Base-by-base conservation (phyloP, 2,888 invertebrate genomes). In the Pherbina coryleti region DNA sequence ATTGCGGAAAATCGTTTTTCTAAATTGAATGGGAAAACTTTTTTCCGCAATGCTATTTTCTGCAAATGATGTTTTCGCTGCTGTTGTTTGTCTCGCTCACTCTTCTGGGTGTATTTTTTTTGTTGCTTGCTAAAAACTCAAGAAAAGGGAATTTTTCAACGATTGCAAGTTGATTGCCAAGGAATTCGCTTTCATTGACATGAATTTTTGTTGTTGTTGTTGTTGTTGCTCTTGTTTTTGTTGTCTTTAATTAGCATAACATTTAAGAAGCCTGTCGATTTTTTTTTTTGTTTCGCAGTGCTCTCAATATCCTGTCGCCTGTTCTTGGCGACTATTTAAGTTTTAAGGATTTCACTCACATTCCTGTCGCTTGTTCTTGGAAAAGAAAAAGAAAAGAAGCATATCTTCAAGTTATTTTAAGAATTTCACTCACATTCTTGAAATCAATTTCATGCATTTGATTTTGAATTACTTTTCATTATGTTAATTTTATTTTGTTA, bases 1-100 rank as follows among this genome's bases (percentile, higher is more conserved):
- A 64, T 64, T 72, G 57, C 72, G 72, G 72, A 72, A 72, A 72
- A 72, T 37, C 49, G 72, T 72, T 72, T 60, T 44, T 60, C 72
- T 60, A 28, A 64, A 72, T 72, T 72, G 34, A 72, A 72, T 72
- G 37, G 72, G 60, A 72, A 60, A 72, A 72, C 72, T 28, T 34
- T 72, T 70, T 72, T 72, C 72, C 72, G 72, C 72, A 72, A 60
- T 72, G 64, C 28, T 64, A n/a, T 64, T 31, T 31, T 64, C 64
- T 64, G 64, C 64, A 64, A 64, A 64, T 64, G 64, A 64, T 64
- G 64, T 31, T 34, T 64, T 11, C n/a, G 28, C 14, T 31, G 5
- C 31, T n/a, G 64, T 11, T 31, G 64, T 60, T 60, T 60, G 57
- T 31, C 64, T 31, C 64, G 5, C 25, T 60, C 57, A 25, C 57